These are phyloP conservation scores for Cepphus grylle DNA, from an alignment of 2,113 vertebrate species.

Conservation along the genomic window DNA sequence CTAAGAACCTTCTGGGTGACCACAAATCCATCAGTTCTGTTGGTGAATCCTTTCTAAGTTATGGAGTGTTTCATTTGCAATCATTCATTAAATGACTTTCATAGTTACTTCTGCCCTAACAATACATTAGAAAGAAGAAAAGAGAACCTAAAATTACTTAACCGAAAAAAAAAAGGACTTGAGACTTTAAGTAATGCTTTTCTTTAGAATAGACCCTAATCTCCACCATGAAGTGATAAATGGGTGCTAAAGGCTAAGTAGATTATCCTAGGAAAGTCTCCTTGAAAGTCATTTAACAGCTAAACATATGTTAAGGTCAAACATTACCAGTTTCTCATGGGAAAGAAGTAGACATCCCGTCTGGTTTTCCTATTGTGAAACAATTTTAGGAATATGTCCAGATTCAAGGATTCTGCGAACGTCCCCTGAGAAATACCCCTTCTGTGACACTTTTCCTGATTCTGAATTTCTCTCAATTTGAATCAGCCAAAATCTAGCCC, in stretches of 20 bases:
- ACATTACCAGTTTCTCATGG: not conserved
- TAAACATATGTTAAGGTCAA: slow-evolving; percentile 24
- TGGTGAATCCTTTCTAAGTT: not conserved
- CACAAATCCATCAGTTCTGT: not conserved
- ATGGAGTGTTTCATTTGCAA: not conserved
- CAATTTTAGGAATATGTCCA: not conserved
- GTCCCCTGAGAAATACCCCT: not conserved
- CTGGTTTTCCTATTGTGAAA: not conserved
- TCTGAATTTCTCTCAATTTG: not conserved
- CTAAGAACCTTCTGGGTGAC: not conserved
- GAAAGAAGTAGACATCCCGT: not conserved
- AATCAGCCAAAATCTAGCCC: not conserved
- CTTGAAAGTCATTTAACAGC: slow-evolving; percentile 46
- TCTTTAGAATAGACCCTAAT: slow-evolving; percentile 20
- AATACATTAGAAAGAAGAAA: not conserved
- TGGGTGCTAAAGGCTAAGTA: slow-evolving; percentile 52
- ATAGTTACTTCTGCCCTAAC: not conserved
- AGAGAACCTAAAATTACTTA: slow-evolving; percentile 1
- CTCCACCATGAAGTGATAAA: slow-evolving; percentile 39
- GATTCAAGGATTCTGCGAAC: not conserved
- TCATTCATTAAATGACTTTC: not conserved
- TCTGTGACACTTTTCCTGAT: not conserved
- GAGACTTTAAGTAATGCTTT: not conserved
- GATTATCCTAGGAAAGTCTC: slow-evolving; percentile 34
- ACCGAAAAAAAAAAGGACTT: not conserved